phyloP scores from a whole-genome alignment of 2,113 vertebrate species.

The Heterotis niloticus region DNA sequence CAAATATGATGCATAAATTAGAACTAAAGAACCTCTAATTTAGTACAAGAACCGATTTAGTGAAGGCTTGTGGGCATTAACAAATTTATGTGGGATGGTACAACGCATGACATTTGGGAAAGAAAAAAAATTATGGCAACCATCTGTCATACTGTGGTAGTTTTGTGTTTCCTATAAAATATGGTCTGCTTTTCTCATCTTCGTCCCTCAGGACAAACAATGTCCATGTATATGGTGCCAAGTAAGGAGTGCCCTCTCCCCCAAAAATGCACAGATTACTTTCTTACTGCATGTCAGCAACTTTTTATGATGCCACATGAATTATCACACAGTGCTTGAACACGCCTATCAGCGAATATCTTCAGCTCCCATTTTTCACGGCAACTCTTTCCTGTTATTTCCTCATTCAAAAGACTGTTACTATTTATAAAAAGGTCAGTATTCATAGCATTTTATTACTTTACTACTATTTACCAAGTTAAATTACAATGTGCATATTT shows the following conservation, averaged over 20 bases:
- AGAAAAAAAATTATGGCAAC: background rate
- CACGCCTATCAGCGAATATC: too few species aligned
- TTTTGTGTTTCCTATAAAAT: background rate
- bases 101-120: background rate
- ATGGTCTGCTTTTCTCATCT: background rate
- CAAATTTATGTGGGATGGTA: background rate
- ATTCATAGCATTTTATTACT: too few species aligned
- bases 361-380: too few species aligned
- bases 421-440: too few species aligned
- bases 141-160: background rate
- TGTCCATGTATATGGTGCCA: too few species aligned
- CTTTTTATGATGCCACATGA: background rate
- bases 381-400: too few species aligned
- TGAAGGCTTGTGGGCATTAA: background rate
- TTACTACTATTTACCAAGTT: too few species aligned
- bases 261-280: background rate
- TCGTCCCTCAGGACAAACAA: background rate
- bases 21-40: background rate
- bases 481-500: too few species aligned
- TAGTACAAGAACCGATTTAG: background rate
- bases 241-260: background rate
- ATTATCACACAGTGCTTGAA: too few species aligned
- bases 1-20: constrained; percentile 10
- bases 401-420: too few species aligned
- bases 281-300: background rate